Percentiles rank a stretch among this genome's conserved stretches.
phyloP scores from a whole-genome alignment of 2,888 invertebrate species.

The Phyllotreta cruciferae region DNA sequence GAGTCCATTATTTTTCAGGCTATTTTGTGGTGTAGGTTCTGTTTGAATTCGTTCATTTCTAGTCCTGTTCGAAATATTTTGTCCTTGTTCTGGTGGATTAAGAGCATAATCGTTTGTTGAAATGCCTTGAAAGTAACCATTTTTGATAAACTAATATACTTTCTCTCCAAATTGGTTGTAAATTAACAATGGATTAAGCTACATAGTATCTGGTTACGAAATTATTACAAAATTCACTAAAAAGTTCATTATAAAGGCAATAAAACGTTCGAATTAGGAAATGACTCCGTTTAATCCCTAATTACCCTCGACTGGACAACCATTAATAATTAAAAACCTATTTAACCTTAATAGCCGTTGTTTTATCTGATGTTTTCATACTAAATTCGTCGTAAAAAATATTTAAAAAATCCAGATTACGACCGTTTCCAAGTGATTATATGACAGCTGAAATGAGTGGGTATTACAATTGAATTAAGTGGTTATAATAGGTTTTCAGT shows the following conservation, averaged over 20 bases:
- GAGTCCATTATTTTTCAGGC: background rate
- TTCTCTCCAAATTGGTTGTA: too few relatives aligned
- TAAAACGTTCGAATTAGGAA: background rate
- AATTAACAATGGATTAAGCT: too few relatives aligned
- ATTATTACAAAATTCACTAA: too few relatives aligned
- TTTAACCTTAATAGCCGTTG: conserved; percentile 10
- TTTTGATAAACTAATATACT: too few relatives aligned
- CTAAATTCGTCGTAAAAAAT: conserved; percentile 8
- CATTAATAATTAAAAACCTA: conserved; percentile 22
- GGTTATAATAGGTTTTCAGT: conserved; percentile 18
- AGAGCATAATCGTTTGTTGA: too few relatives aligned
- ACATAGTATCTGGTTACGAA: too few relatives aligned
- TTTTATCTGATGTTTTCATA: conserved; percentile 24
- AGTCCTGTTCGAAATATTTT: too few relatives aligned
- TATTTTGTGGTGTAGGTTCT: too few relatives aligned
- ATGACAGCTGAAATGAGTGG: conserved; percentile 22
- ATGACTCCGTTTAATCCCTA: conserved; percentile 5
- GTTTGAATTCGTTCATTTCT: too few relatives aligned
- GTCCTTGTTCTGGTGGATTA: too few relatives aligned
- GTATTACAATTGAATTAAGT: conserved; percentile 30
- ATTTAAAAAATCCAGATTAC: conserved; percentile 26
- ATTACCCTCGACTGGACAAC: conserved; percentile 6
- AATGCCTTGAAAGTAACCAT: too few relatives aligned
- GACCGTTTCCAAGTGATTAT: conserved; percentile 13
- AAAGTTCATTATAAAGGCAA: too few relatives aligned